Base-by-base conservation (phyloP, 2,888 invertebrate genomes). In the Tiliacea citrago region DNA sequence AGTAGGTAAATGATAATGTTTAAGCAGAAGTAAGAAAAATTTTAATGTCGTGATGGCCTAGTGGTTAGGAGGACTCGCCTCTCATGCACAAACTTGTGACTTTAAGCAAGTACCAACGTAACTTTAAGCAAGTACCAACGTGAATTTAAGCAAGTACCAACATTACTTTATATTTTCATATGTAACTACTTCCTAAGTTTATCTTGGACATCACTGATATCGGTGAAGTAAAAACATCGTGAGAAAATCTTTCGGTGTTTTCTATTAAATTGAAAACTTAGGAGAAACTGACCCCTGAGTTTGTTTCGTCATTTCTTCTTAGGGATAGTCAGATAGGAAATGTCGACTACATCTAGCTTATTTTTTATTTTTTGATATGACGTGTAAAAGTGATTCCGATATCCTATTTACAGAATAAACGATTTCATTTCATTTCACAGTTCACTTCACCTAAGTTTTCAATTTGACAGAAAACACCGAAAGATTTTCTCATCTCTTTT, bases 1-100 rank as follows among this genome's bases (percentile, higher is more conserved):
- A 29, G n/a, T 60, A 21, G 21, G n/a, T 53, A n/a, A 70, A 68
- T 71, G 16, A 29, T 68, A 51, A 16, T 70, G 12, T n/a, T 16
- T 51, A 16, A 51, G 35, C n/a, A n/a, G 16, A 49, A 51, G 35
- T 49, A 49, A n/a, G 21, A 49, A 35, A 5, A 16, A 49, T 63
- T 47, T 45, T 2, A 24, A 42, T 62, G 10, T 24, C 6, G 16
- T 18, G 62, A 7, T 12, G 4, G 8, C 18, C 0, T 12, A 18
- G 18, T 63, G 24, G 10, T 18, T 45, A 4, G n/a, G n/a, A 8
- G 45, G 18, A 9, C 9, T 8, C 39, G 18, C 0, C 7, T 60
- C 39, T 39, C 39, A 39, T 39, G 39, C 7, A 60, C 12, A 2
- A 13, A 1, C 0, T 39, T 39, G 8, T n/a, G 1, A 8, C 1